Evolutionary conservation across 2,888 invertebrate species (phyloP).

Genomic region (Hydropsyche betteni): DNA sequence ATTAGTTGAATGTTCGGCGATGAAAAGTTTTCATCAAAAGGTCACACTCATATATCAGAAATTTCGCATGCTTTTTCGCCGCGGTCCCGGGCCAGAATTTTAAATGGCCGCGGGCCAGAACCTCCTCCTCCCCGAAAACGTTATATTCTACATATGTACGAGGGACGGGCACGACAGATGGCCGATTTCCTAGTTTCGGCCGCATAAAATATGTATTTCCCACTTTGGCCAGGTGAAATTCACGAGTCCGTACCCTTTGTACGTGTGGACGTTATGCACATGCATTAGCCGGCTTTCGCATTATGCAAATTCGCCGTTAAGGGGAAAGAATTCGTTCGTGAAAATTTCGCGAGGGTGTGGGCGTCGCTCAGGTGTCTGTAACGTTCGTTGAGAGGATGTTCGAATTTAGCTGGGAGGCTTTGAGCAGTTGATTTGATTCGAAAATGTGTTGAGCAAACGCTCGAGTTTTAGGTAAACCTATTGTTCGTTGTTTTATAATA

Average conservation of each 20-base stretch:
- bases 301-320: too few species aligned
- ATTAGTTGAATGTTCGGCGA: constrained; percentile 23
- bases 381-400: too few species aligned
- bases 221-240: background rate
- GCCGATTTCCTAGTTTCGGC: constrained; percentile 12
- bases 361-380: too few species aligned
- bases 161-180: constrained; percentile 26
- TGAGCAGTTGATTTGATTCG: too few species aligned
- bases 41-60: constrained; percentile 15
- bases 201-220: constrained; percentile 24
- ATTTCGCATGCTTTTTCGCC: constrained; percentile 11
- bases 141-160: background rate
- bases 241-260: too few species aligned
- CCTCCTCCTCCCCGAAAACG: background rate
- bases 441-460: background rate
- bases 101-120: constrained; percentile 26
- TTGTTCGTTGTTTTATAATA: background rate
- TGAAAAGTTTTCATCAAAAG: constrained; percentile 35
- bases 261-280: too few species aligned
- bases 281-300: too few species aligned
- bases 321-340: too few species aligned
- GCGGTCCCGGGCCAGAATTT: constrained; percentile 24
- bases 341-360: too few species aligned
- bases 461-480: background rate
- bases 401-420: too few species aligned